Evolutionary conservation across 2,797 vertebrate genomes (phyloP).

Genomic region (Cossypha polioptera): DNA sequence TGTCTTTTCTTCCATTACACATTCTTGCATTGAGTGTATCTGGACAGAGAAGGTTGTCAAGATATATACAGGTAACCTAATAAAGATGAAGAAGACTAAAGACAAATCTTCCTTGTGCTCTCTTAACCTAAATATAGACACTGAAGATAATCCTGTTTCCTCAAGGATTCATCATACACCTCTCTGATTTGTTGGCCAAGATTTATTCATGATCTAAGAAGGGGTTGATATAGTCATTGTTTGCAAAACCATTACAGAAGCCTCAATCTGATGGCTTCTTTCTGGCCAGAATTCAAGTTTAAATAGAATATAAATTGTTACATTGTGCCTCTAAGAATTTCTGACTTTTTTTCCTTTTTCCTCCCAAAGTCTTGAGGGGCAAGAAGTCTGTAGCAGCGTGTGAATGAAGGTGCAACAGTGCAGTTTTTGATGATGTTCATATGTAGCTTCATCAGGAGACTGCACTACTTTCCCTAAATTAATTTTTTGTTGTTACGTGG

Average conservation of each 20-base stretch:
- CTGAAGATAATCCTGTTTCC: not conserved
- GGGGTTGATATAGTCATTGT: not conserved
- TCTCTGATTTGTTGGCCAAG: not conserved
- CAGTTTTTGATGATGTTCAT: not conserved
- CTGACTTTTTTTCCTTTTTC: not conserved
- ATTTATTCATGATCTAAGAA: not conserved
- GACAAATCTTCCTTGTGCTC: not conserved
- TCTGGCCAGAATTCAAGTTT: not conserved
- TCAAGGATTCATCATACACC: not conserved
- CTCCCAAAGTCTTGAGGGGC: not conserved
- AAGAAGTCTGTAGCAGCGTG: not conserved
- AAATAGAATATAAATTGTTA: not conserved
- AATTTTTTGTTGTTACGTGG: not conserved
- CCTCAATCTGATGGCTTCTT: not conserved
- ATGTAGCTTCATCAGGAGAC: not conserved
- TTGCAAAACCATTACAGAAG: not conserved
- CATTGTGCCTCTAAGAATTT: not conserved
- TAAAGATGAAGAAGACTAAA: not conserved
- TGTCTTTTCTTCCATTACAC: not conserved
- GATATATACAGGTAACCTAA: not conserved
- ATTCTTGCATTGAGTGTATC: not conserved
- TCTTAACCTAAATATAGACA: not conserved
- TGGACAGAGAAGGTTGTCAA: not conserved
- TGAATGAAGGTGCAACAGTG: not conserved
- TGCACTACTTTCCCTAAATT: not conserved